A percentile compares a stretch with the other conserved stretches of the same genome.
phyloP scores from a whole-genome alignment of 2,888 invertebrate species.

The Cryptocephalus primarius region DNA sequence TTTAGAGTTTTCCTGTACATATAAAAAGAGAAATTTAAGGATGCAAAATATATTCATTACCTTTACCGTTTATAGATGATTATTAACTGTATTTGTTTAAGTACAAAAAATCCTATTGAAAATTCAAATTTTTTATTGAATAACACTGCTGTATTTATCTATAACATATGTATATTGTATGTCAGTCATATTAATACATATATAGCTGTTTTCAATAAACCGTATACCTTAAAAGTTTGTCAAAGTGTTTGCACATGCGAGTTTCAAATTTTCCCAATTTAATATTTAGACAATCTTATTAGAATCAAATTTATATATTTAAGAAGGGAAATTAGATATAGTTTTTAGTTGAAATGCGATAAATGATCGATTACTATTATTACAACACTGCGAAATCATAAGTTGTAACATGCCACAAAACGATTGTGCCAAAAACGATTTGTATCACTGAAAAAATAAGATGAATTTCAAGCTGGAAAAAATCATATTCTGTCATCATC shows the following conservation, averaged over 20 bases:
- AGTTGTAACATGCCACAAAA: not conserved
- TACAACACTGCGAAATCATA: no score
- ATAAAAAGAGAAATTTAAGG: no score
- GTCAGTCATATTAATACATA: slow-evolving; percentile 15
- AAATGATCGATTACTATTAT: not conserved
- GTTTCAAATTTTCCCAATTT: slow-evolving; percentile 10
- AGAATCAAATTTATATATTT: slow-evolving; percentile 8
- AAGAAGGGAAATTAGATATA: not conserved
- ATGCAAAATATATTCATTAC: slow-evolving; percentile 12
- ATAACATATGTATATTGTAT: slow-evolving; percentile 18
- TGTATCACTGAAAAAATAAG: no score
- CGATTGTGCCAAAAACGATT: not conserved
- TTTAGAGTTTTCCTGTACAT: no score
- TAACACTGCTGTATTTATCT: slow-evolving; percentile 24
- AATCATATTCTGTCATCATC: no score
- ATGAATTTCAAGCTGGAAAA: no score
- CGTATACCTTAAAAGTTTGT: slow-evolving; percentile 9
- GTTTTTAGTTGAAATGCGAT: not conserved
- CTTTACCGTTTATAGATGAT: slow-evolving; percentile 14
- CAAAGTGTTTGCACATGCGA: slow-evolving; percentile 14
- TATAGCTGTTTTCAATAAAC: slow-evolving; percentile 15
- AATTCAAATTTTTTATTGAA: slow-evolving; percentile 12
- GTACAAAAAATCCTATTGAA: slow-evolving; percentile 21
- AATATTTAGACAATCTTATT: slow-evolving; percentile 15
- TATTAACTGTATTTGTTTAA: slow-evolving; percentile 22